phyloP scores from a whole-genome alignment of 2,113 vertebrate species.

The Amblyornis subalaris region DNA sequence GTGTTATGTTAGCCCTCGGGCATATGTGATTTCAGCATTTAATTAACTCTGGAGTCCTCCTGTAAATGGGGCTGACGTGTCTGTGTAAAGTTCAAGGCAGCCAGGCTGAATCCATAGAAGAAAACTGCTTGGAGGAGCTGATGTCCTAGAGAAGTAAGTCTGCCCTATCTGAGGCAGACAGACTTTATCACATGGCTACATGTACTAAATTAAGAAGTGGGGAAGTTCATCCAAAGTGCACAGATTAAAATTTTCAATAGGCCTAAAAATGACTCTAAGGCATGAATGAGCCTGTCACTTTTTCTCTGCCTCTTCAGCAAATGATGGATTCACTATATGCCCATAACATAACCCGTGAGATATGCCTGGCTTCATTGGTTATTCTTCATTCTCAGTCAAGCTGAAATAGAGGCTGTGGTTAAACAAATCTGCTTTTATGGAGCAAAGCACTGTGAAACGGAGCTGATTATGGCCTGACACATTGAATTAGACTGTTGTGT shows the following conservation, averaged over 20 bases:
- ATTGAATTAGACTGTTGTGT: slow-evolving; percentile 75
- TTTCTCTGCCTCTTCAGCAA: slow-evolving; percentile 76
- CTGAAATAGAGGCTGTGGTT: slow-evolving; percentile 86
- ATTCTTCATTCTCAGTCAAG: slow-evolving; percentile 73
- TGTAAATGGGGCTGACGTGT: slow-evolving; percentile 35
- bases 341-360: slow-evolving; percentile 69
- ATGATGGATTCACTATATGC: slow-evolving; percentile 74
- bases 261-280: slow-evolving; percentile 87
- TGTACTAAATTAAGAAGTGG: slow-evolving; percentile 74
- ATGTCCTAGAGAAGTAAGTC: slow-evolving; percentile 52
- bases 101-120: slow-evolving; percentile 34
- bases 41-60: slow-evolving; percentile 70
- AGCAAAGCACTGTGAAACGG: slow-evolving; percentile 84
- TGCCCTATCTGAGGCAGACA: slow-evolving; percentile 63
- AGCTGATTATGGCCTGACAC: slow-evolving; percentile 92
- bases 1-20: slow-evolving; percentile 29
- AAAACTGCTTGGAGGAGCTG: slow-evolving; percentile 57
- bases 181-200: slow-evolving; percentile 59
- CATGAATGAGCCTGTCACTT: slow-evolving; percentile 87
- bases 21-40: slow-evolving; percentile 57
- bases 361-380: slow-evolving; percentile 66
- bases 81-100: slow-evolving; percentile 65
- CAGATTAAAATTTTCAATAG: slow-evolving; percentile 85
- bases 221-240: slow-evolving; percentile 89
- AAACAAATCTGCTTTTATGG: slow-evolving; percentile 87